These are phyloP conservation scores for Caenorhabditis latens DNA, from an alignment of 1,140 invertebrate species.

Conservation along the genomic window DNA sequence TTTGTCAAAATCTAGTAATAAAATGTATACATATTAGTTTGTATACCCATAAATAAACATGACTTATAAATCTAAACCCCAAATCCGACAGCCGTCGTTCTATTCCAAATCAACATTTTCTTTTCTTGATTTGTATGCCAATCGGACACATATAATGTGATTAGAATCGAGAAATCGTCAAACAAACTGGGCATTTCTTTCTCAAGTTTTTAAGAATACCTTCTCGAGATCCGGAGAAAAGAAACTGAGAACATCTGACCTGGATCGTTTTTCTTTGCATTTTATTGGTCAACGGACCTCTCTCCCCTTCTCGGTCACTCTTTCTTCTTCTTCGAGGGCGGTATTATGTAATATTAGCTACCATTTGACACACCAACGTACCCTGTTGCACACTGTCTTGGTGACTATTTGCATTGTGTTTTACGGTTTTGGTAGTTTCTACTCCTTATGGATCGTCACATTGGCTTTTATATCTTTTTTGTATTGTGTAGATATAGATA, in stretches of 20 bases:
- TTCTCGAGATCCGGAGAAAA: background rate
- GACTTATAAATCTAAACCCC: slow-evolving; percentile 9
- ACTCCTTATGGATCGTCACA: too few species aligned
- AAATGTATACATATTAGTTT: background rate
- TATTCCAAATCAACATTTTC: background rate
- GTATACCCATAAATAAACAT: slow-evolving; percentile 51
- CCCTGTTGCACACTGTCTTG: background rate
- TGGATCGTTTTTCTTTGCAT: background rate
- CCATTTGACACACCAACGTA: background rate
- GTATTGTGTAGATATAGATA: too few species aligned
- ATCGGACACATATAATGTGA: slow-evolving; percentile 42
- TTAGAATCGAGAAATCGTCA: slow-evolving; percentile 29
- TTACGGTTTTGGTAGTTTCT: background rate
- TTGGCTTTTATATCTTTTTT: too few species aligned
- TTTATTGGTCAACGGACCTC: background rate
- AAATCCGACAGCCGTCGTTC: slow-evolving; percentile 39
- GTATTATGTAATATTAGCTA: slow-evolving; percentile 22
- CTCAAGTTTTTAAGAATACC: too few species aligned
- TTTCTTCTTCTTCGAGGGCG: background rate
- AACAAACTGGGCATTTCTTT: slow-evolving; percentile 11
- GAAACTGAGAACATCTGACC: background rate
- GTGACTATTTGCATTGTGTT: background rate
- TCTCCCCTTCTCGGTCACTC: background rate
- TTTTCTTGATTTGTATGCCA: slow-evolving; percentile 49
- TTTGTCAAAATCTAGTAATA: background rate